Conservation (phyloP, 2,113 vertebrate genomes). For the Ameiurus melas region DNA sequence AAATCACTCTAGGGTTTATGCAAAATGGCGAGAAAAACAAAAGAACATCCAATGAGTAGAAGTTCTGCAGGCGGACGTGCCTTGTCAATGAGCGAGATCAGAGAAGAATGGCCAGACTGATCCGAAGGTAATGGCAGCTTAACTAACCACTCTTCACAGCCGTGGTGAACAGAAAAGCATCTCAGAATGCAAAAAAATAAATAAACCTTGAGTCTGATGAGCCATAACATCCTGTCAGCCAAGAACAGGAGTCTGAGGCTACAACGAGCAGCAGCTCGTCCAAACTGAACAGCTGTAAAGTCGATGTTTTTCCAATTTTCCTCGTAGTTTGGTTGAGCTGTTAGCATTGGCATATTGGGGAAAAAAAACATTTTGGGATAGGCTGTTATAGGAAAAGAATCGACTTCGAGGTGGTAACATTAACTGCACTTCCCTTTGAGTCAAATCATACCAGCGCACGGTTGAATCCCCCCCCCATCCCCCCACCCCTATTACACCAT, state of each 20-base stretch:
- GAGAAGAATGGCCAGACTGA: not conserved
- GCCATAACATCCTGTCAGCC: not conserved
- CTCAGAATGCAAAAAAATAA: not conserved
- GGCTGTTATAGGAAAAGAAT: too few relatives aligned
- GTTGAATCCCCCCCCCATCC: too few relatives aligned
- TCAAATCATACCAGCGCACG: too few relatives aligned
- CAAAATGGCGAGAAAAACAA: not conserved
- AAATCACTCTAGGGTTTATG: not conserved
- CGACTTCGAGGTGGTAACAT: too few relatives aligned
- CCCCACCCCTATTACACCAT: not conserved
- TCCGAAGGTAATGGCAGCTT: not conserved
- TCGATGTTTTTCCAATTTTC: too few relatives aligned
- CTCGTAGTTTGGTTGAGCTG: too few relatives aligned
- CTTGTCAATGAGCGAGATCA: not conserved
- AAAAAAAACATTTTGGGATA: too few relatives aligned
- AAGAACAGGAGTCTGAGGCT: not conserved
- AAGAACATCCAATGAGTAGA: not conserved
- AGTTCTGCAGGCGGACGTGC: not conserved
- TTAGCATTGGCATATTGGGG: too few relatives aligned
- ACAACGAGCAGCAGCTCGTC: not conserved
- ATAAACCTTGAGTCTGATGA: not conserved
- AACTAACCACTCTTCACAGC: not conserved
- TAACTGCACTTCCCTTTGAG: too few relatives aligned
- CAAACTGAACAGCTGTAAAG: too few relatives aligned
- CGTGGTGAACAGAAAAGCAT: not conserved